Evolutionary conservation across 2,113 vertebrate genomes (phyloP), one percentile per base, ranked within the genome.

Genomic region (Podarcis cretensis): DNA sequence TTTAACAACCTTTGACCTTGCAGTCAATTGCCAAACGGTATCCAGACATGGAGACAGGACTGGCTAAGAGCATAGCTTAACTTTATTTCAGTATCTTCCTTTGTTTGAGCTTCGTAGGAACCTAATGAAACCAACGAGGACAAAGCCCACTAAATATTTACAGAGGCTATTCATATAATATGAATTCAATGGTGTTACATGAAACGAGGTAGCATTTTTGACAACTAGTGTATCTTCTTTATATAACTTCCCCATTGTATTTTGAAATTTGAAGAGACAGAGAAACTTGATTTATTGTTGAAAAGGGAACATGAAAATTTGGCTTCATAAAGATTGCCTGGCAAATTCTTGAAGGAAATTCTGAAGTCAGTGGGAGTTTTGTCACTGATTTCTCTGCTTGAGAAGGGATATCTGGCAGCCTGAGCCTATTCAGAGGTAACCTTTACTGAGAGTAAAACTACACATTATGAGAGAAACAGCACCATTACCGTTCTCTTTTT

Each of bases 1-100:
- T 88, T 88, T 35, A 88, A 76, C 40, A 48, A 83, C 73, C 73
- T 77, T 88, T 88, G 87, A 88, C 63, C 40, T 16, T 83, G 87
- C 40, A 83, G 71, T 83, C 71, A 83, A 54, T 83, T 88, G 81
- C 81, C 73, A 54, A 83, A 88, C 43, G n/a, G 57, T 83, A 35
- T 83, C 71, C 54, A 75, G 73, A 83, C 73, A 76, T 68, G 40
- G 74, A 77, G 77, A 83, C 23, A 68, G n/a, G 8, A 43, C 7
- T 83, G 59, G 40, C 59, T 54, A 35, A 65, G 20, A 83, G 40
- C n/a, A 83, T 21, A 83, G 37, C 13, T 25, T 57, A 54, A 25
- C 25, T 66, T 66, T 48, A 32, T 76, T 88, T 83, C 57, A 76
- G 80, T 82, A 27, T 75, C 69, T 43, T 82, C 71, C 30, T 76